Evolutionary conservation across 2,113 vertebrate genomes (phyloP), one percentile per base, ranked within the genome.

Genomic region (Ailurus styani): DNA sequence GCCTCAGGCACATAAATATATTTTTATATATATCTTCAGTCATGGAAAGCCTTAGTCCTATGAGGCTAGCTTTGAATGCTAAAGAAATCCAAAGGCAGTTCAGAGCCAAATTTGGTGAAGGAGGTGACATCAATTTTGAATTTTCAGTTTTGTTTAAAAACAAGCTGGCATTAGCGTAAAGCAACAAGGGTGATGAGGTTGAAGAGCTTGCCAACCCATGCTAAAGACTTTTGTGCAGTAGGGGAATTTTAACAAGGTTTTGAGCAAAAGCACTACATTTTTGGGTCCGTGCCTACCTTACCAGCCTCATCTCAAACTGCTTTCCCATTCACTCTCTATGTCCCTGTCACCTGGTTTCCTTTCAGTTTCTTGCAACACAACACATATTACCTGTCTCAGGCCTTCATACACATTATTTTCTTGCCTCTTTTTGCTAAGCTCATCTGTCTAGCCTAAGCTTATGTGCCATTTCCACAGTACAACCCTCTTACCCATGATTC

Each of bases 131-230:
- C 52, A 62, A 52, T 66, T 79, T 93, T 54, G 70, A 20, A 34
- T 92, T 45, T 85, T 95, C 79, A 52, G 29, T 93, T 94, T 92
- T 87, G 55, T 83, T 91, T 84, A n/a, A 89, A 93, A 95, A 34
- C 45, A 50, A 89, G 60, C 68, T 77, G 86, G 50, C 34, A 54
- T 42, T 68, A 40, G 23, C 29, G 0, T 8, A 27, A 25, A 66
- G 62, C 23, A n/a, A 10, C 1, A 18, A 50, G 45, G 40, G 54
- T 3, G 34, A 57, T 10, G 54, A n/a, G 37, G 27, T 42, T 73
- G 29, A n/a, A 29, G 10, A 55, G 50, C 45, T 85, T 15, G 2
- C 11, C 40, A 11, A 21, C 17, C 0, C 7, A 34, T 42, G 50
- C 15, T 12, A 75, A 54, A 77, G 85, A 52, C 2, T 0, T 5